Conservation (phyloP, 2,888 invertebrate genomes). For the Lithophane ornitopus region DNA sequence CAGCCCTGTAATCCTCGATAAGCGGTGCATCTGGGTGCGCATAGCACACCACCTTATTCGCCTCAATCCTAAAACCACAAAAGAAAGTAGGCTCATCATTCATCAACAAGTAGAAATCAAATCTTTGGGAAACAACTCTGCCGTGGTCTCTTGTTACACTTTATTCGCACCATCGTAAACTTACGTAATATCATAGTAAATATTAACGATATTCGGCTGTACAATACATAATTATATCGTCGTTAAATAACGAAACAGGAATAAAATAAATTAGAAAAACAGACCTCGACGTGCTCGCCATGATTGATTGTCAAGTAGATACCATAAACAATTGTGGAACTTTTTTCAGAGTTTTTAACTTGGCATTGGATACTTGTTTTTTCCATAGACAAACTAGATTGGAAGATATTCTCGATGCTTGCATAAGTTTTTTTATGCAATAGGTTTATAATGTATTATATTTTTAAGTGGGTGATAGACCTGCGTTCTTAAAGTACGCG, state of each 20-base stretch:
- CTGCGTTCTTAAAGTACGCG: too few relatives aligned
- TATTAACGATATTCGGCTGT: conserved; percentile 72
- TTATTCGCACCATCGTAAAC: conserved; percentile 69
- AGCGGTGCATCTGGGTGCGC: conserved; percentile 98
- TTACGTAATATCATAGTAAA: conserved; percentile 76
- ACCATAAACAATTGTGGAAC: conserved; percentile 71
- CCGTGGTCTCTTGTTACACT: conserved; percentile 64
- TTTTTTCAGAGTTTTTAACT: conserved; percentile 56
- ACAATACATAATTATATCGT: conserved; percentile 71
- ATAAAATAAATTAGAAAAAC: conserved; percentile 84
- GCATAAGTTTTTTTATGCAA: too few relatives aligned
- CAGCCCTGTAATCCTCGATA: conserved; percentile 99
- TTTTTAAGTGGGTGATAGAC: too few relatives aligned
- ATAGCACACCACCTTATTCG: conserved; percentile 96
- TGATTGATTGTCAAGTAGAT: conserved; percentile 89
- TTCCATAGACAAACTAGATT: conserved; percentile 49
- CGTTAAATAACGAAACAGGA: conserved; percentile 73
- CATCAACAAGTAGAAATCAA: conserved; percentile 83
- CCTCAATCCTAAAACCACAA: conserved; percentile 91
- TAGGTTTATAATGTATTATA: too few relatives aligned
- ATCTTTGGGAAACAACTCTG: conserved; percentile 70
- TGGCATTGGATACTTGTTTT: conserved; percentile 28
- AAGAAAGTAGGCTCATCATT: conserved; percentile 79
- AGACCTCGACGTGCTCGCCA: conserved; percentile 93
- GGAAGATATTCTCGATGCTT: conserved; percentile 47